Conservation (phyloP, 2,888 invertebrate species). For the Agonopterix subpropinquella region DNA sequence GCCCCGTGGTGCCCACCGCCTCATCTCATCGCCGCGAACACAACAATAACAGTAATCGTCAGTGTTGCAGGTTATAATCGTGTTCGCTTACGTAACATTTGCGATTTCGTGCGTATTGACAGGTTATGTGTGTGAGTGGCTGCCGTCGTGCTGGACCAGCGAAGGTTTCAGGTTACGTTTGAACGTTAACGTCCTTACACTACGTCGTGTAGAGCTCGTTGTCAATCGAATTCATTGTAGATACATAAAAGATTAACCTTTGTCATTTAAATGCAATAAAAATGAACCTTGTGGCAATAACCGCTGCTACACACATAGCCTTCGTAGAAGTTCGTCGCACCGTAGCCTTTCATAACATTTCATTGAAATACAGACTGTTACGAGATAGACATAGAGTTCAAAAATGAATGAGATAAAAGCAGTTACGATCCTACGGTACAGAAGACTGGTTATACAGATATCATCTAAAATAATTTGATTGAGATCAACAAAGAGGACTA, state of each 20-base stretch:
- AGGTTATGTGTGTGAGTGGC: slow-evolving; percentile 50
- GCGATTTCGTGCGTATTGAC: slow-evolving; percentile 46
- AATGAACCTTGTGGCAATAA: slow-evolving; percentile 19
- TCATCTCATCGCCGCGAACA: slow-evolving; percentile 32
- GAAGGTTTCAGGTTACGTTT: slow-evolving; percentile 2
- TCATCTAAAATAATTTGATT: no score
- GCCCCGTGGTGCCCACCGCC: slow-evolving; percentile 39
- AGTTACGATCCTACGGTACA: no score
- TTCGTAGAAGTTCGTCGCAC: slow-evolving; percentile 16
- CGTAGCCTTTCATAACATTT: slow-evolving; percentile 21
- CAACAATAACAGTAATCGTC: slow-evolving; percentile 40
- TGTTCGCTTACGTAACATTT: slow-evolving; percentile 53
- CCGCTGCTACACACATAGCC: slow-evolving; percentile 34
- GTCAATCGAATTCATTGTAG: neutral
- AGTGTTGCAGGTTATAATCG: slow-evolving; percentile 35
- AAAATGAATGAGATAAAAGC: slow-evolving; percentile 10
- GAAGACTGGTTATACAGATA: no score
- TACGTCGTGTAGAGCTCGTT: neutral
- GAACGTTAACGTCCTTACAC: no score
- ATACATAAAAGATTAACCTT: slow-evolving; percentile 11
- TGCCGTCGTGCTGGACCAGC: slow-evolving; percentile 14
- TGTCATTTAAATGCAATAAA: slow-evolving; percentile 10
- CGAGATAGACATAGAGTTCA: slow-evolving; percentile 20
- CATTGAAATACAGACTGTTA: slow-evolving; percentile 27
- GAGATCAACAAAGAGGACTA: no score